phyloP scores from a whole-genome alignment of 2,113 vertebrate species.

The Lucifuga dentata region DNA sequence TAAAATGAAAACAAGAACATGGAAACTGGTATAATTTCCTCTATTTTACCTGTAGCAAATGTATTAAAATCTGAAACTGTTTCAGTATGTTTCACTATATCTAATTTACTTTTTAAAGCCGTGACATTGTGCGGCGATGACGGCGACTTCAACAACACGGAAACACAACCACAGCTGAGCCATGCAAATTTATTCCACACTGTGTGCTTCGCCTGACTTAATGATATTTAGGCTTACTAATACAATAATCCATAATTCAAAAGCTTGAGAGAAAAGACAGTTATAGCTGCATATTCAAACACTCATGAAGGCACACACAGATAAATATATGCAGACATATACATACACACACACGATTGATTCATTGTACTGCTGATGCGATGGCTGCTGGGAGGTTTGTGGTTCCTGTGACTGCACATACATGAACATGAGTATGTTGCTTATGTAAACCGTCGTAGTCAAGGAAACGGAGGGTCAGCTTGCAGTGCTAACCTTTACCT shows the following conservation, averaged over 20 bases:
- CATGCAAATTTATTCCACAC: conserved; percentile 45
- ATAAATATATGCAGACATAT: conserved; percentile 1
- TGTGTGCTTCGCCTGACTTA: conserved; percentile 25
- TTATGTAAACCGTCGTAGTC: conserved; percentile 65
- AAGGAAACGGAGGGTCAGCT: conserved; percentile 62
- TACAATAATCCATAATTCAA: conserved; percentile 68
- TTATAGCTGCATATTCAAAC: conserved; percentile 57
- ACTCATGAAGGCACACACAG: neutral
- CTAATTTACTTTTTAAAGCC: too few species aligned
- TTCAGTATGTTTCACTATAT: too few species aligned
- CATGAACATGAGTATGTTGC: conserved; percentile 64
- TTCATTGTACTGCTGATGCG: conserved; percentile 46
- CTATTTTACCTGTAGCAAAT: too few species aligned
- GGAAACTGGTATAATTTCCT: too few species aligned
- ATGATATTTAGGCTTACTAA: conserved; percentile 42
- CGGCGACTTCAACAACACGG: too few species aligned
- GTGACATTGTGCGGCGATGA: too few species aligned
- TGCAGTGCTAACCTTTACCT: conserved; percentile 61
- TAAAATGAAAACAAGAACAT: too few species aligned
- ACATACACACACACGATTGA: conserved; percentile 39
- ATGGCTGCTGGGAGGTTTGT: conserved; percentile 41
- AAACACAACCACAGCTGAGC: neutral
- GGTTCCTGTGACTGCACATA: conserved; percentile 62
- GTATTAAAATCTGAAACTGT: too few species aligned
- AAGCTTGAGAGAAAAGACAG: conserved; percentile 38